A percentile compares a stretch with the other conserved stretches of the same genome.
These are phyloP conservation scores for Bombus soroeensis DNA, from an alignment of 1,140 invertebrate genomes.

Conservation along the genomic window DNA sequence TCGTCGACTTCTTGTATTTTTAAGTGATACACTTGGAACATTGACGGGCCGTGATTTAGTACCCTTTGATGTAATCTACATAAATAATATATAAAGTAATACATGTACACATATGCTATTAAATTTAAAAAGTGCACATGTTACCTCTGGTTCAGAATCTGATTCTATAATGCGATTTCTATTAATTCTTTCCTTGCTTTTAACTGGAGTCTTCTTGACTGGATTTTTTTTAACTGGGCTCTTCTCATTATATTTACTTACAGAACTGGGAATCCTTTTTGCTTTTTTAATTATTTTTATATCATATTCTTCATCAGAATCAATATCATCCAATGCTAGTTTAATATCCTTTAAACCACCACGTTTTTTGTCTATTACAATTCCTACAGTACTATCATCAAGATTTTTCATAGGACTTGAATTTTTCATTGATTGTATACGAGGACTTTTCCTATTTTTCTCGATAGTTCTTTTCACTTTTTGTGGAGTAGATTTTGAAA, in stretches of 20 bases:
- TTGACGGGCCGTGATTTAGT: constrained; percentile 63
- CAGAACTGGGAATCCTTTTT: constrained; percentile 36
- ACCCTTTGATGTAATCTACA: constrained; percentile 66
- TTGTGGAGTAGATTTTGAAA: constrained; percentile 48
- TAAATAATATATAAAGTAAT: constrained; percentile 30
- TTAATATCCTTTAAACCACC: constrained; percentile 72
- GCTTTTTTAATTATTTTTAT: constrained; percentile 77
- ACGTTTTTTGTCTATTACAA: constrained; percentile 76
- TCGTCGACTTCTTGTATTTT: constrained; percentile 18
- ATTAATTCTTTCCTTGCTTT: constrained; percentile 34
- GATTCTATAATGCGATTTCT: constrained; percentile 28
- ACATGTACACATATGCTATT: background rate
- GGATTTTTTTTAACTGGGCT: constrained; percentile 27
- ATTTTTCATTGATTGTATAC: constrained; percentile 36
- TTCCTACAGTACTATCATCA: constrained; percentile 73
- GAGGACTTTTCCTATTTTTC: constrained; percentile 61
- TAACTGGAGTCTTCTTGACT: constrained; percentile 41
- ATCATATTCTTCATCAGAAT: constrained; percentile 77
- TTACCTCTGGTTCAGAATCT: constrained; percentile 71
- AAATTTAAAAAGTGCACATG: background rate
- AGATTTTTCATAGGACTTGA: constrained; percentile 51
- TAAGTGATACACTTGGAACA: constrained; percentile 21
- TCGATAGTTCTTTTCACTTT: constrained; percentile 47
- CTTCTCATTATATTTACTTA: constrained; percentile 36
- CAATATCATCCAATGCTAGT: constrained; percentile 70